A percentile compares a stretch with the other conserved stretches of the same genome.
Evolutionary conservation across 2,113 vertebrate species (phyloP).

Genomic region (Accipiter cooperii): DNA sequence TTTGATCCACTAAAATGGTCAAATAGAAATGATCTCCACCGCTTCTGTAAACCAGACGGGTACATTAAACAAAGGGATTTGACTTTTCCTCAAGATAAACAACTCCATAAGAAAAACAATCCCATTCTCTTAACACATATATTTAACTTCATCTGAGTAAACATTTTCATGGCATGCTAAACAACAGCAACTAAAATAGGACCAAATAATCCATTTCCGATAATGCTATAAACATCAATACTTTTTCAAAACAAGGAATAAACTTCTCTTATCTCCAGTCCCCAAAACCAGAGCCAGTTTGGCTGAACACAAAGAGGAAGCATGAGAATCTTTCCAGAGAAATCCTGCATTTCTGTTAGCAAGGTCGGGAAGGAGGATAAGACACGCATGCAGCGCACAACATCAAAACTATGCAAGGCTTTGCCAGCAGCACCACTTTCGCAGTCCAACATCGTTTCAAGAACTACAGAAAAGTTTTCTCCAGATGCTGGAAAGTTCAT

Average conservation of each 20-base stretch:
- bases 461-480: neutral
- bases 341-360: neutral
- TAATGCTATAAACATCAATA: neutral
- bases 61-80: conserved; percentile 12
- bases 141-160: conserved; percentile 21
- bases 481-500: neutral
- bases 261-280: conserved; percentile 16
- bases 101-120: conserved; percentile 13
- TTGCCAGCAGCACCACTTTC: neutral
- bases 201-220: conserved; percentile 5
- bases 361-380: neutral
- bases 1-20: neutral
- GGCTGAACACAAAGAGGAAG: neutral
- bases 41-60: neutral
- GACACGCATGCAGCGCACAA: neutral
- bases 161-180: neutral
- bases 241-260: conserved; percentile 14
- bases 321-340: neutral
- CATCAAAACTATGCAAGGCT: neutral
- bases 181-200: conserved; percentile 9
- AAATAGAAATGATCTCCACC: neutral
- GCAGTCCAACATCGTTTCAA: neutral
- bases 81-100: conserved; percentile 16
- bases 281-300: neutral
- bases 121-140: neutral